Percentiles rank a stretch among this genome's conserved stretches.
Evolutionary conservation across 23 tunicate genomes (phyloP).

Genomic region (Phallusia fumigata): DNA sequence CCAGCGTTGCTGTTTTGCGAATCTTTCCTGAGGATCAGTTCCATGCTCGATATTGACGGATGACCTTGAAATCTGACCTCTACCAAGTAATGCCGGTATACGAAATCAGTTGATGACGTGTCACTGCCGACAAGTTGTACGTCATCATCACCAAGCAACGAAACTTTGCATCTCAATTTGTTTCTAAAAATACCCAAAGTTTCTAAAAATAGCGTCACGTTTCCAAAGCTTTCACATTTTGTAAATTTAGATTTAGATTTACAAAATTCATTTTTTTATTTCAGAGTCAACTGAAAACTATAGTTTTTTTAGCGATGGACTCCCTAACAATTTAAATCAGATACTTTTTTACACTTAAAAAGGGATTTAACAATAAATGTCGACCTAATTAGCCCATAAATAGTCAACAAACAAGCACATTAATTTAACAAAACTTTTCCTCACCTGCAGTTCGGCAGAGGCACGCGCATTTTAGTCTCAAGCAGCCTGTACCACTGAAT

Average conservation of each 20-base stretch:
- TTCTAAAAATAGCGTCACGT: not conserved
- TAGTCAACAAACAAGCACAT: not conserved
- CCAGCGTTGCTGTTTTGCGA: not conserved
- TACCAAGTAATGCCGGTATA: conserved; percentile 36
- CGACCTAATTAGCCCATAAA: not conserved
- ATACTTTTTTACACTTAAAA: too few relatives aligned
- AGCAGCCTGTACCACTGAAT: conserved; percentile 55
- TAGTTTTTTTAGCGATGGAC: too few relatives aligned
- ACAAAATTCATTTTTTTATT: too few relatives aligned
- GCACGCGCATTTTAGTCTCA: conserved; percentile 44
- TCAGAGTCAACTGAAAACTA: too few relatives aligned
- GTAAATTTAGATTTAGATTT: too few relatives aligned
- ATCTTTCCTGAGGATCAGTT: conserved; percentile 40
- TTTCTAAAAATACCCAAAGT: conserved; percentile 1
- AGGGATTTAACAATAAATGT: not conserved
- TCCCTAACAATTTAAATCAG: too few relatives aligned
- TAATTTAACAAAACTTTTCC: not conserved
- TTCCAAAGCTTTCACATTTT: too few relatives aligned
- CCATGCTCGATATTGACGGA: conserved; percentile 39
- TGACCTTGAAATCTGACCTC: conserved; percentile 59
- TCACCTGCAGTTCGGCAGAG: conserved; percentile 51
- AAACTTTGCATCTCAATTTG: conserved; percentile 38
- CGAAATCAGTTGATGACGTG: not conserved
- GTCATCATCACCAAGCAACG: conserved; percentile 22
- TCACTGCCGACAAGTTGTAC: conserved; percentile 9